phyloP scores from a whole-genome alignment of 2,888 invertebrate species.

The Entomobrya proxima region DNA sequence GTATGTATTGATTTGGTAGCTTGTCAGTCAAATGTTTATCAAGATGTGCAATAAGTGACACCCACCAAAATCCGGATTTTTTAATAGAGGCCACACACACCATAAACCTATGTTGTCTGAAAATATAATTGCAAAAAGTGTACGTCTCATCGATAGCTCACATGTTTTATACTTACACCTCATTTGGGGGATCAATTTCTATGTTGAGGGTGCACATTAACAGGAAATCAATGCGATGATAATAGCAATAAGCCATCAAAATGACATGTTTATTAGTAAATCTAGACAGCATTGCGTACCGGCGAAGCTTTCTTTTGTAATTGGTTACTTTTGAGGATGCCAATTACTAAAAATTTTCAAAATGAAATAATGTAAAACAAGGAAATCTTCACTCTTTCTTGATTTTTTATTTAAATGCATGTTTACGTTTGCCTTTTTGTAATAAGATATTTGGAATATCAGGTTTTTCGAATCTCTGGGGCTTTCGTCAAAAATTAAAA shows the following conservation, averaged over 20 bases:
- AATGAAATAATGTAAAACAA: not conserved
- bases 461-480: not conserved
- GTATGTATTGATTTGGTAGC: not conserved
- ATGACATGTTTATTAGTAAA: slow-evolving; percentile 31
- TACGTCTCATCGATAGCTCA: not conserved
- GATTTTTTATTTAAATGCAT: not conserved
- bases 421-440: too few species aligned
- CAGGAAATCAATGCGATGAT: not conserved
- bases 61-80: slow-evolving; percentile 27
- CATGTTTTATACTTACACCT: not conserved
- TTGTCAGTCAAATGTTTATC: slow-evolving; percentile 17
- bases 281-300: not conserved
- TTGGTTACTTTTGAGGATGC: slow-evolving; percentile 17
- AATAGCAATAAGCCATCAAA: slow-evolving; percentile 9
- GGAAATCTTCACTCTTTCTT: not conserved
- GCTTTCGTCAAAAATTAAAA: slow-evolving; percentile 14
- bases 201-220: not conserved
- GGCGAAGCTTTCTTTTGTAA: slow-evolving; percentile 16
- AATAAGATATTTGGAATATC: slow-evolving; percentile 15
- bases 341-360: slow-evolving; percentile 34
- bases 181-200: slow-evolving; percentile 23
- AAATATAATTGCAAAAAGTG: slow-evolving; percentile 17
- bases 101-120: not conserved
- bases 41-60: not conserved
- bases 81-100: slow-evolving; percentile 29